Conservation (phyloP, 2,113 vertebrate species). For the Nibea albiflora region DNA sequence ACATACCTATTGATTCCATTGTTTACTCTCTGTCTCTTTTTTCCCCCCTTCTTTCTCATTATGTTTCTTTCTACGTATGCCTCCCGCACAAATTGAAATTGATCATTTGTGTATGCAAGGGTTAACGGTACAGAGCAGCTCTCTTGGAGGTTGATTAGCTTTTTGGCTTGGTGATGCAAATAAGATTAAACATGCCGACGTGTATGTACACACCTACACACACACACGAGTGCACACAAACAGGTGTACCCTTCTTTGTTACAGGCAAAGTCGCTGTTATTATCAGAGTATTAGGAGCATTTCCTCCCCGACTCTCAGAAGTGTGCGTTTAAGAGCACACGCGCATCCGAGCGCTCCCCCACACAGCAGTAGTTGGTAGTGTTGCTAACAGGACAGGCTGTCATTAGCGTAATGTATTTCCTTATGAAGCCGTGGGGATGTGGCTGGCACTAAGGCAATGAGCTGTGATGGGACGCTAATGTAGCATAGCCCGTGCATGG, state of each 20-base stretch:
- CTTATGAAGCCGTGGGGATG: conserved; percentile 74
- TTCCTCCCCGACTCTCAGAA: conserved; percentile 43
- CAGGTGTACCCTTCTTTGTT: conserved; percentile 25
- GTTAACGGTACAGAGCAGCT: conserved; percentile 57
- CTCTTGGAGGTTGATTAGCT: conserved; percentile 60
- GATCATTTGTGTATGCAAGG: conserved; percentile 62
- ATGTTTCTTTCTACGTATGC: conserved; percentile 39
- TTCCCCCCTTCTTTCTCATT: conserved; percentile 12
- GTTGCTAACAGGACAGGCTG: conserved; percentile 72
- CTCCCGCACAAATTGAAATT: conserved; percentile 51
- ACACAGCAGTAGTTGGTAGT: conserved; percentile 20
- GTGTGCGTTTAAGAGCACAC: neutral
- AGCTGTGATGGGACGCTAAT: conserved; percentile 80
- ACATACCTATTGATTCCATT: conserved; percentile 68
- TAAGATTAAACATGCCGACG: conserved; percentile 56
- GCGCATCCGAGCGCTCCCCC: neutral
- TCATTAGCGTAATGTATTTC: conserved; percentile 78
- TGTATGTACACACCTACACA: conserved; percentile 26
- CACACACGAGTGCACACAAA: conserved; percentile 13
- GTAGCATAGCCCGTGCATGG: conserved; percentile 67
- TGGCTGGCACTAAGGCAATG: conserved; percentile 74
- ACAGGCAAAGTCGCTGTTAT: conserved; percentile 29
- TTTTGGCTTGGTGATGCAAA: conserved; percentile 40
- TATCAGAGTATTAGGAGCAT: conserved; percentile 37
- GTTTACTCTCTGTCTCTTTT: conserved; percentile 24